Conservation (phyloP, 2,113 vertebrate genomes). For the Ophthalmolycus amberensis region DNA sequence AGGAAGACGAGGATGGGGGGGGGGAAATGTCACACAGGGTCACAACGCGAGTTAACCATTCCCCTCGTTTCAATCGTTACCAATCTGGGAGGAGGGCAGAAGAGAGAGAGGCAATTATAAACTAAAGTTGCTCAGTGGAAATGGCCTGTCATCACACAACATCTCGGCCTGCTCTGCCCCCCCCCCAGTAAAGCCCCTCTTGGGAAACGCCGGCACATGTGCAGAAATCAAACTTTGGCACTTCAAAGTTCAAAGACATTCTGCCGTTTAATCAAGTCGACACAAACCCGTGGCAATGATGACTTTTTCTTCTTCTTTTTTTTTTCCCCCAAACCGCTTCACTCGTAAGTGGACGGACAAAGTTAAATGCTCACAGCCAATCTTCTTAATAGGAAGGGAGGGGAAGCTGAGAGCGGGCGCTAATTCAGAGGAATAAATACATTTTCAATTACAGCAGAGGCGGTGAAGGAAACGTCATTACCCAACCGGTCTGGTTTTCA, state of each 20-base stretch:
- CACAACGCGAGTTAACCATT: slow-evolving; percentile 1
- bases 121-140: slow-evolving; percentile 35
- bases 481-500: slow-evolving; percentile 22
- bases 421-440: slow-evolving; percentile 68
- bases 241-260: slow-evolving; percentile 55
- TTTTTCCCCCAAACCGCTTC: slow-evolving; percentile 28
- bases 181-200: slow-evolving; percentile 19
- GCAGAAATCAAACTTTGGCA: slow-evolving; percentile 49
- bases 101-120: slow-evolving; percentile 55
- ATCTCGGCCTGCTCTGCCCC: slow-evolving; percentile 11
- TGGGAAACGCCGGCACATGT: slow-evolving; percentile 31
- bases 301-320: not conserved
- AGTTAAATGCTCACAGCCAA: slow-evolving; percentile 62
- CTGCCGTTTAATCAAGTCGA: slow-evolving; percentile 57
- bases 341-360: slow-evolving; percentile 44
- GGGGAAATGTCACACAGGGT: slow-evolving; percentile 21
- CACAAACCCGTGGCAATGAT: slow-evolving; percentile 40
- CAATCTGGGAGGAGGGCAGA: not conserved
- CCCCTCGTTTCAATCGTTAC: not conserved
- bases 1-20: slow-evolving; percentile 8
- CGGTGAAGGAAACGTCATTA: slow-evolving; percentile 41
- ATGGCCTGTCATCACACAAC: slow-evolving; percentile 14
- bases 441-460: slow-evolving; percentile 63
- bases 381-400: slow-evolving; percentile 58
- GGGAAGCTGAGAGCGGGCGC: slow-evolving; percentile 36